phyloP scores from a whole-genome alignment of 2,888 invertebrate species.

The Dasysyrphus tricinctus region DNA sequence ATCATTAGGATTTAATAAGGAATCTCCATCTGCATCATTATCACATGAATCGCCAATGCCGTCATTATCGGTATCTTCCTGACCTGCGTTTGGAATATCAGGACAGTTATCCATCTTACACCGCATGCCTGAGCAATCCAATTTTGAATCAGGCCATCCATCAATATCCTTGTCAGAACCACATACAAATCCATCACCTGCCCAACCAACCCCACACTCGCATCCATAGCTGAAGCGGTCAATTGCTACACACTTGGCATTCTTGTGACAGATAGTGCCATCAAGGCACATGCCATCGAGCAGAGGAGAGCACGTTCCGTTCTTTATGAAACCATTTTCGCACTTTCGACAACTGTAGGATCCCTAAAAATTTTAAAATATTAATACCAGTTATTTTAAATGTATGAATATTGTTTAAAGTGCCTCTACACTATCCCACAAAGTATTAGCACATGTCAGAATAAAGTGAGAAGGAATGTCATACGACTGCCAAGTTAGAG shows the following conservation, averaged over 20 bases:
- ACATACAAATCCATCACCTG: conserved; percentile 94
- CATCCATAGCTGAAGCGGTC: conserved; percentile 82
- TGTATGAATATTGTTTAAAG: too few species aligned
- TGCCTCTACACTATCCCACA: too few species aligned
- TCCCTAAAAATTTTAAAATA: conserved; percentile 85
- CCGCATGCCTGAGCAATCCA: conserved; percentile 88
- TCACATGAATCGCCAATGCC: conserved; percentile 95
- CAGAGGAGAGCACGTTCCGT: conserved; percentile 90
- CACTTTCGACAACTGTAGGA: conserved; percentile 92
- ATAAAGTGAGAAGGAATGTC: too few species aligned
- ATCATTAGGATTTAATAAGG: conserved; percentile 85
- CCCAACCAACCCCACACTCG: conserved; percentile 93
- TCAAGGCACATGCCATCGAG: conserved; percentile 89
- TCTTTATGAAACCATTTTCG: conserved; percentile 89
- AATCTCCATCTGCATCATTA: conserved; percentile 95
- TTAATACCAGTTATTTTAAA: neutral
- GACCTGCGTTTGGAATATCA: conserved; percentile 94
- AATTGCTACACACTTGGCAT: conserved; percentile 89
- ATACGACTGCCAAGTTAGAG: too few species aligned
- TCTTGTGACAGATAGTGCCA: conserved; percentile 89
- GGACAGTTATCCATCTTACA: conserved; percentile 95
- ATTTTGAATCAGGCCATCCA: conserved; percentile 92
- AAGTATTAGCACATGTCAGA: too few species aligned
- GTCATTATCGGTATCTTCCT: conserved; percentile 95
- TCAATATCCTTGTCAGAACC: conserved; percentile 95